Percentiles rank a stretch among this genome's conserved stretches.
Evolutionary conservation across 2,888 invertebrate species (phyloP).

Genomic region (Hedya salicella): DNA sequence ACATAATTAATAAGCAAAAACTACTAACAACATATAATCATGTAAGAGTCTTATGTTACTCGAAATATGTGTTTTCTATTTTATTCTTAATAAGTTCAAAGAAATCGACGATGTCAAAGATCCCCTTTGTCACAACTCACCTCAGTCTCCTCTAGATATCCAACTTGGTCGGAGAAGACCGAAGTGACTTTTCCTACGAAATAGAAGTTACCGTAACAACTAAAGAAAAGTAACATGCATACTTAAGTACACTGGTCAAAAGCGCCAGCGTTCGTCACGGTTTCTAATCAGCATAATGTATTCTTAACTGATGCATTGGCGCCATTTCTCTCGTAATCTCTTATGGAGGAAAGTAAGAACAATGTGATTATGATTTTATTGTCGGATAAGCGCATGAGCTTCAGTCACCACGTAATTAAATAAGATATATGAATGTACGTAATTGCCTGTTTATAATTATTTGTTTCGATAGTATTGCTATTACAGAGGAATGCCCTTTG

Average conservation of each 20-base stretch:
- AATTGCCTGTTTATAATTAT: background rate
- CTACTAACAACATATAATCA: too few species aligned
- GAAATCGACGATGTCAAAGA: too few species aligned
- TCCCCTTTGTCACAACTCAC: too few species aligned
- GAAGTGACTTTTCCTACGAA: slow-evolving; percentile 1
- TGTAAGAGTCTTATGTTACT: too few species aligned
- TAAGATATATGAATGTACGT: background rate
- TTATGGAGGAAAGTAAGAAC: slow-evolving; percentile 27
- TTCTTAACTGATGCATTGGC: slow-evolving; percentile 28
- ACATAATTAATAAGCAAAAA: too few species aligned
- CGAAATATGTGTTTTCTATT: too few species aligned
- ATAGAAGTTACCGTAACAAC: slow-evolving; percentile 7
- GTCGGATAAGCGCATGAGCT: slow-evolving; percentile 7
- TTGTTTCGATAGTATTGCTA: background rate
- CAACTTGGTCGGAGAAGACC: too few species aligned
- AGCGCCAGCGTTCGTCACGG: slow-evolving; percentile 20
- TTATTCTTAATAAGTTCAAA: too few species aligned
- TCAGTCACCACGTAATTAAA: slow-evolving; percentile 1
- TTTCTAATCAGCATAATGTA: slow-evolving; percentile 28
- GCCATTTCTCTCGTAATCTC: slow-evolving; percentile 27
- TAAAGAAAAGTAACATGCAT: slow-evolving; percentile 18
- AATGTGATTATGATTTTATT: slow-evolving; percentile 27
- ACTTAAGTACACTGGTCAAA: slow-evolving; percentile 8
- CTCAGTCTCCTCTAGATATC: too few species aligned
- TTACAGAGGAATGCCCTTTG: background rate